Evolutionary conservation across 1,140 invertebrate genomes (phyloP), one percentile per base, ranked within the genome.

Genomic region (Schlechtendalia chinensis): DNA sequence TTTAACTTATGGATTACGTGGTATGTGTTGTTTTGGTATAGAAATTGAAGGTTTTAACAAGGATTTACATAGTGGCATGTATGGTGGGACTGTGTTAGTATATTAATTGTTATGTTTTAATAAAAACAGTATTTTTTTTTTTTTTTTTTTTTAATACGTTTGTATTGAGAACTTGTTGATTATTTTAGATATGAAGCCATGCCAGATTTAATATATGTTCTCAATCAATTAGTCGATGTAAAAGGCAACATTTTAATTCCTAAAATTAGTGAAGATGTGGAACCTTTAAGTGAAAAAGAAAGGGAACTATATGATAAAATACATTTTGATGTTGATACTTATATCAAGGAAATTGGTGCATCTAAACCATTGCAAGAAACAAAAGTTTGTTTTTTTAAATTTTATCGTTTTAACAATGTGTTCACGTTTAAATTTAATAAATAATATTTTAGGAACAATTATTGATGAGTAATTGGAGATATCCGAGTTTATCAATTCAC

Each of bases 51-150:
- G 96, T 87, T 92, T 96, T 11, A 86, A 86, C 39, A 96, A 96
- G 88, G 98, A 99, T 88, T 86, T 99, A 19, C 97, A 99, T 85
- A 98, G 96, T 86, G 97, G 97, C 45, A 91, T 95, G 5, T 98
- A 92, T 88, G 97, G 97, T 27, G 97, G 97, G 45, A 92, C 92
- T 80, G 92, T 96, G 83, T 90, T 90, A 89, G 90, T 89, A 87
- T 74, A 79, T 19, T n/a, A 22, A 14, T 32, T 32, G 0, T 14
- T 22, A 22, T n/a, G 19, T 8, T 39, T 39, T 8, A 39, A 54
- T 54, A n/a, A 24, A 53, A 59, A 47, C 50, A 39, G n/a, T n/a
- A n/a, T n/a, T n/a, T n/a, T n/a, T n/a, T n/a, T n/a, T n/a, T n/a
- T n/a, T n/a, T 39, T 39, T 4, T 39, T 39, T 39, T 4, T 4